These are phyloP conservation scores for Coendou prehensilis DNA, from an alignment of 2,797 vertebrate genomes.

Conservation along the genomic window DNA sequence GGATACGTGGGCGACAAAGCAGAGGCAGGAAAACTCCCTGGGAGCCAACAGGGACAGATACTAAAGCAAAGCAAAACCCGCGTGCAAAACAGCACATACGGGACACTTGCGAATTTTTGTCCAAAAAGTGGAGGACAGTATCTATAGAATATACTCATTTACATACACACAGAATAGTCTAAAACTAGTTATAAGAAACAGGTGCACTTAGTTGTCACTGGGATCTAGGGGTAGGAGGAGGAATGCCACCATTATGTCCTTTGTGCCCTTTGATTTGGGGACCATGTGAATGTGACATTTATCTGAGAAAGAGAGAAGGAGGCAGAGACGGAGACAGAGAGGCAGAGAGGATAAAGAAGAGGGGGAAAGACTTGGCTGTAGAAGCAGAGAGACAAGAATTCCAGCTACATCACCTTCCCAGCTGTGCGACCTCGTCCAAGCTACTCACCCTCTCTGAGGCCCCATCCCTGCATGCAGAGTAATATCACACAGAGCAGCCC, in stretches of 20 bases:
- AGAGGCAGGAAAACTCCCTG: not conserved
- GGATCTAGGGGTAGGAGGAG: not conserved
- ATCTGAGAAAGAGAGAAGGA: not conserved
- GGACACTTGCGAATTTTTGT: not conserved
- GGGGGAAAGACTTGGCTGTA: not conserved
- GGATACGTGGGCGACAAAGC: not conserved
- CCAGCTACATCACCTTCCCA: not conserved
- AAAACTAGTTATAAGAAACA: not conserved
- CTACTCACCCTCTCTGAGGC: not conserved
- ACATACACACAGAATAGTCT: not conserved
- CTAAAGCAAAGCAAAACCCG: not conserved
- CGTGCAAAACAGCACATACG: not conserved
- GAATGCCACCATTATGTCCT: not conserved
- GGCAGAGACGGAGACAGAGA: not conserved
- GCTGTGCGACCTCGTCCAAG: not conserved
- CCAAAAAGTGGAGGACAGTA: not conserved
- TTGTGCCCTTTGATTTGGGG: not conserved
- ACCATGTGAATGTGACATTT: not conserved
- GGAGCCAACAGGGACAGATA: not conserved
- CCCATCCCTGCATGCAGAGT: not conserved
- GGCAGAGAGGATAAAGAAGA: not conserved
- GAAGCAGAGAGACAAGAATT: not conserved
- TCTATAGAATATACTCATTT: not conserved
- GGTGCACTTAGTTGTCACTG: not conserved
- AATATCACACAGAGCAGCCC: not conserved